A percentile compares a stretch with the other conserved stretches of the same genome.
Evolutionary conservation across 53 echinoderm and acorn worm species (phyloP).

Genomic region (Echinometra lucunter): DNA sequence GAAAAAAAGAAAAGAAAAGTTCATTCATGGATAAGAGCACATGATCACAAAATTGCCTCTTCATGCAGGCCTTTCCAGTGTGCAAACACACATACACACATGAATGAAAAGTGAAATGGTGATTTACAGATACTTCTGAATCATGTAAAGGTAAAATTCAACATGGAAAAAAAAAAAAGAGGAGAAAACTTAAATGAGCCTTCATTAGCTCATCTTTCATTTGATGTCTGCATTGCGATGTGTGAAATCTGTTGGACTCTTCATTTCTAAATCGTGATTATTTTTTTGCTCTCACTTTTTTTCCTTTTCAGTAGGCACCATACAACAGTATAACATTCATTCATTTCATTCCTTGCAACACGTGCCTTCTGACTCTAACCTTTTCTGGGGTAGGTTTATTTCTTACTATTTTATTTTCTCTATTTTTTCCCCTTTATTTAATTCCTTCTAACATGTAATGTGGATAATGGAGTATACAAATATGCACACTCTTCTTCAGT

Average conservation of each 20-base stretch:
- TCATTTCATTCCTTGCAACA: neutral
- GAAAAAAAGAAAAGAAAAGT: neutral
- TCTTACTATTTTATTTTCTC: neutral
- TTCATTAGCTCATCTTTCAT: no score
- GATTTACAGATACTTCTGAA: neutral
- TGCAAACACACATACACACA: neutral
- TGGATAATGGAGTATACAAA: neutral
- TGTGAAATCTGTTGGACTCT: neutral
- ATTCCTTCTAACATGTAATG: neutral
- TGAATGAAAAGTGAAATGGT: neutral
- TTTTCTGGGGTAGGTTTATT: conserved; percentile 27
- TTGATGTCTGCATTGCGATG: no score
- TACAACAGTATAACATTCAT: conserved; percentile 14
- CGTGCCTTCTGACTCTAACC: neutral
- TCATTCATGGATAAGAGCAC: neutral
- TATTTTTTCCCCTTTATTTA: neutral
- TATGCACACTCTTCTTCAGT: neutral
- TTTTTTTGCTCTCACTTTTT: neutral
- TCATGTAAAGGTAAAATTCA: no score
- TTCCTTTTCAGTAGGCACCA: conserved; percentile 6
- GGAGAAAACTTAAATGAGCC: no score
- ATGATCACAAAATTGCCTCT: neutral
- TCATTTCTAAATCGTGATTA: neutral
- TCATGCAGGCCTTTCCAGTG: neutral
- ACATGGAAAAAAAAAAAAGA: no score